Conservation (phyloP, 2,888 invertebrate species). For the Lochmaea capreae region DNA sequence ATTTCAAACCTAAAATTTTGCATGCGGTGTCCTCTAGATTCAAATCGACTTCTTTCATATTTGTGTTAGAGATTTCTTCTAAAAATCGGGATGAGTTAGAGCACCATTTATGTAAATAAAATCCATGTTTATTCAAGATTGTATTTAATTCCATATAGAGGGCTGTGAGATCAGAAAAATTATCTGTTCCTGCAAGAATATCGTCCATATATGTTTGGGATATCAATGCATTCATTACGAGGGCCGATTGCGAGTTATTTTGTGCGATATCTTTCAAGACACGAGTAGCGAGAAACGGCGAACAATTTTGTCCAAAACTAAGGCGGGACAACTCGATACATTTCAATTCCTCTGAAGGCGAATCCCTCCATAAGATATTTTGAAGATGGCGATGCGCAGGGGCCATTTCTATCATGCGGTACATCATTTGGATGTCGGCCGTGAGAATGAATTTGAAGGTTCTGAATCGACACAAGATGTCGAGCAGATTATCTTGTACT, state of each 20-base stretch:
- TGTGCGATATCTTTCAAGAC: neutral
- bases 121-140: no score
- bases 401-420: slow-evolving; percentile 7
- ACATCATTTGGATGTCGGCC: slow-evolving; percentile 31
- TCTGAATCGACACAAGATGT: slow-evolving; percentile 31
- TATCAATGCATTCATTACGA: neutral
- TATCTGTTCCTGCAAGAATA: neutral
- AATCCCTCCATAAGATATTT: neutral
- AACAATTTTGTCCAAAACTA: neutral
- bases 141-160: neutral
- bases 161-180: neutral
- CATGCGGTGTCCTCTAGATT: neutral
- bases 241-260: neutral
- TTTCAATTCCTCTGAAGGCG: neutral
- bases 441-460: slow-evolving; percentile 30
- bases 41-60: neutral
- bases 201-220: neutral
- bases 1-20: no score
- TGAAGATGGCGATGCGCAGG: neutral
- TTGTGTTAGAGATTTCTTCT: neutral
- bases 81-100: neutral
- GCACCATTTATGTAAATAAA: neutral
- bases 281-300: neutral
- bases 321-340: neutral
- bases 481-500: slow-evolving; percentile 31